phyloP scores from a whole-genome alignment of 1,140 invertebrate species.

The Micrasema longulum region DNA sequence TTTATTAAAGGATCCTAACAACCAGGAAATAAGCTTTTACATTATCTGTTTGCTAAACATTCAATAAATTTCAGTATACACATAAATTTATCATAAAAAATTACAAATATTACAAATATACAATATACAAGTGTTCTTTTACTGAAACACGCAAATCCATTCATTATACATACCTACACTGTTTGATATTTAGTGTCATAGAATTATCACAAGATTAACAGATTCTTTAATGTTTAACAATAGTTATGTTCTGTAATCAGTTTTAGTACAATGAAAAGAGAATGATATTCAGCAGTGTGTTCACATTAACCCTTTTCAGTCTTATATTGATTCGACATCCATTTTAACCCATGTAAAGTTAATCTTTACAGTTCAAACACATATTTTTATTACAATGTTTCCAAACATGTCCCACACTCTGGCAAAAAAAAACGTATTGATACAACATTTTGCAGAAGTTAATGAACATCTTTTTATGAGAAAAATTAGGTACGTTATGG shows the following conservation, averaged over 20 bases:
- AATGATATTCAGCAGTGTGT: no score
- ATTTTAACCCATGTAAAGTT: no score
- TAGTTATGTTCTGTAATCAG: neutral
- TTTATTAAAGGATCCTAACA: neutral
- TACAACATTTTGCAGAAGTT: no score
- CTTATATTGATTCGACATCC: no score
- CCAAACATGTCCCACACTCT: no score
- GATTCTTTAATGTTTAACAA: slow-evolving; percentile 25
- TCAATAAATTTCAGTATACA: slow-evolving; percentile 22
- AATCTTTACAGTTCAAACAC: no score
- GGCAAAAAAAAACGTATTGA: no score
- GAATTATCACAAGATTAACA: slow-evolving; percentile 34
- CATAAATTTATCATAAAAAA: slow-evolving; percentile 36
- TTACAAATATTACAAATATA: slow-evolving; percentile 37
- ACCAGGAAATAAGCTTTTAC: slow-evolving; percentile 23
- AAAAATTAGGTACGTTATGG: no score
- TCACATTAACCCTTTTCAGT: no score
- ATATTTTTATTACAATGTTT: no score
- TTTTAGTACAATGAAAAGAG: no score
- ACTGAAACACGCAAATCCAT: slow-evolving; percentile 25
- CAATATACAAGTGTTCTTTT: slow-evolving; percentile 19
- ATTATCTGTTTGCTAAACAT: neutral
- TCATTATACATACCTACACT: slow-evolving; percentile 15
- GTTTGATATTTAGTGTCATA: slow-evolving; percentile 16
- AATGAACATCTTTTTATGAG: no score